Evolutionary conservation across 2,797 vertebrate species (phyloP).

Genomic region (Sebastolobus altivelis): DNA sequence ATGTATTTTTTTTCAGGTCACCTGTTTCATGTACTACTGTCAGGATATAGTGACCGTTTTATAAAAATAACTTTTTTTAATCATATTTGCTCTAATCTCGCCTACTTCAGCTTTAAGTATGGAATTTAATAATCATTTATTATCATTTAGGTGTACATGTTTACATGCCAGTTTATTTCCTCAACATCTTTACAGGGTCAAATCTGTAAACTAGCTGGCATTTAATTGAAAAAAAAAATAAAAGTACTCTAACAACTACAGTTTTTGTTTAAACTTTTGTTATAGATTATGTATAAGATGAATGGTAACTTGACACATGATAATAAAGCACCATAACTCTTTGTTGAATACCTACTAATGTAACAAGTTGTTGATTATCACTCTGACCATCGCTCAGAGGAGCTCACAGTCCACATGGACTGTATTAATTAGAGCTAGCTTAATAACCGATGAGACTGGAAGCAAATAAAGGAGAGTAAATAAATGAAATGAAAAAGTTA

Average conservation of each 20-base stretch:
- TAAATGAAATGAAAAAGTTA: constrained; percentile 34
- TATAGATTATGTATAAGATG: neutral
- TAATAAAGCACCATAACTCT: neutral
- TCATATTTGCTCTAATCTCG: too few species aligned
- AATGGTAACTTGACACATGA: neutral
- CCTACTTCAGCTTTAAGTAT: too few species aligned
- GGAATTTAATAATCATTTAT: neutral
- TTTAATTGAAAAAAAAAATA: neutral
- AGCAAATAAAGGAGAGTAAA: constrained; percentile 31
- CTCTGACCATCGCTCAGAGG: constrained; percentile 19
- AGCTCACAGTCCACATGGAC: constrained; percentile 25
- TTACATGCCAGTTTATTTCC: neutral
- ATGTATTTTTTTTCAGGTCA: too few species aligned
- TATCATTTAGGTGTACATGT: neutral
- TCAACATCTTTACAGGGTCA: neutral
- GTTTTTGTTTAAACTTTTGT: neutral
- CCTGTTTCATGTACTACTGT: too few species aligned
- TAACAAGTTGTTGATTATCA: constrained; percentile 35
- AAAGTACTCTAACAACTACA: neutral
- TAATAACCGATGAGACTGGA: constrained; percentile 25
- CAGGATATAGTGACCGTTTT: too few species aligned
- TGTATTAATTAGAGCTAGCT: constrained; percentile 43
- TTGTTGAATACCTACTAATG: constrained; percentile 9
- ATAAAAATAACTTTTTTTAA: too few species aligned
- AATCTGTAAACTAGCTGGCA: neutral